Conservation (phyloP, 2,797 vertebrate genomes). For the Danio choprae region DNA sequence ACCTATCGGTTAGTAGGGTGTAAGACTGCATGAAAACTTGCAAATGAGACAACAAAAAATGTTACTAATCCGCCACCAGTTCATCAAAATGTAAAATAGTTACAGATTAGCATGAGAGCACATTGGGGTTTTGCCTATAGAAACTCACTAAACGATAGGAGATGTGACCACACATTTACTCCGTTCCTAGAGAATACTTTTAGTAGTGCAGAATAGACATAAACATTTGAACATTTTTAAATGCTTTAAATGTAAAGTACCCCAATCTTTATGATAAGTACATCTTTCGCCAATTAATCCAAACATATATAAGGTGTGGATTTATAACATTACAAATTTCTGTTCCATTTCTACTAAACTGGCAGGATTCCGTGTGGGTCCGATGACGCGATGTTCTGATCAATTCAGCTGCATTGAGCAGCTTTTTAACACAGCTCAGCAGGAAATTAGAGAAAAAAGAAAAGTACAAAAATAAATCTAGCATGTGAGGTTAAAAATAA, state of each 20-base stretch:
- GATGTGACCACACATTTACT: conserved; percentile 8
- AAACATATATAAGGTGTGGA: background rate
- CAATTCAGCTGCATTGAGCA: background rate
- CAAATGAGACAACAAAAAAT: background rate
- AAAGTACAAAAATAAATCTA: conserved; percentile 76
- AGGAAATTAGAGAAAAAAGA: conserved; percentile 53
- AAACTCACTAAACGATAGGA: background rate
- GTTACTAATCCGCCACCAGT: background rate
- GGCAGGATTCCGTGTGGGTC: conserved; percentile 58
- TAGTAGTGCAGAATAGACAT: background rate
- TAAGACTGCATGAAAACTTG: background rate
- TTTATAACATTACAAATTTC: background rate
- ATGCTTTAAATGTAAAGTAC: background rate
- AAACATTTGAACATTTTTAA: background rate
- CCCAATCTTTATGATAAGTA: background rate
- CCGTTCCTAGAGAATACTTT: background rate
- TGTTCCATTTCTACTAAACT: background rate
- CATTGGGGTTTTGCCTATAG: background rate
- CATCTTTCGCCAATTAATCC: background rate
- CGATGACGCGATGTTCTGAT: conserved; percentile 6
- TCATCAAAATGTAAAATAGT: background rate
- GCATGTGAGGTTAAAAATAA: conserved; percentile 91
- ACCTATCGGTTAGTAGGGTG: background rate
- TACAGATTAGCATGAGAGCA: background rate
- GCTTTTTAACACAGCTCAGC: conserved; percentile 34